These are phyloP conservation scores for Ips typographus DNA, from an alignment of 1,140 invertebrate genomes.

Conservation along the genomic window DNA sequence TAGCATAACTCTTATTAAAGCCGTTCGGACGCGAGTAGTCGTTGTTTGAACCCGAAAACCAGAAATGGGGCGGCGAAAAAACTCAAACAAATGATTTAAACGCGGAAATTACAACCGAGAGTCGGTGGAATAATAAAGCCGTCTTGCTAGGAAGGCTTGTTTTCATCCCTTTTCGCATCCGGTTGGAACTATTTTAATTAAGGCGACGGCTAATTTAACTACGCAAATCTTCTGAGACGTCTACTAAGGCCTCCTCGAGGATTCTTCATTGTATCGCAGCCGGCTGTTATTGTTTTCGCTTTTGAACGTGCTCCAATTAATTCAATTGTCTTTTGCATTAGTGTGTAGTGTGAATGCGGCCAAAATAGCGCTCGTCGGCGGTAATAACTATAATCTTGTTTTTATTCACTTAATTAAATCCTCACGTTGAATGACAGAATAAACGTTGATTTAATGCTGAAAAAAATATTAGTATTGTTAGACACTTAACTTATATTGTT, in stretches of 20 bases:
- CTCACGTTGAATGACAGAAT: too few species aligned
- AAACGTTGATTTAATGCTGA: too few species aligned
- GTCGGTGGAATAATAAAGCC: slow-evolving; percentile 17
- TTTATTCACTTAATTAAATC: too few species aligned
- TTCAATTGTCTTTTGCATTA: slow-evolving; percentile 9
- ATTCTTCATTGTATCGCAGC: slow-evolving; percentile 14
- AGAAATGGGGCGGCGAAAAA: not conserved
- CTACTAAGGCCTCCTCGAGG: slow-evolving; percentile 11
- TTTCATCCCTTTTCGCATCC: slow-evolving; percentile 25
- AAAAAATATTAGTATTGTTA: too few species aligned
- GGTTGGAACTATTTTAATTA: slow-evolving; percentile 33
- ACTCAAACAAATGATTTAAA: slow-evolving; percentile 21
- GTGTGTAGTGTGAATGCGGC: not conserved
- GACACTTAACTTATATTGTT: too few species aligned
- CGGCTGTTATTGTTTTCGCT: slow-evolving; percentile 9
- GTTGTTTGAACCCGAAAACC: too few species aligned
- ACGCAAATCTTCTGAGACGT: slow-evolving; percentile 26
- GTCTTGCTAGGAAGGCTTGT: slow-evolving; percentile 23
- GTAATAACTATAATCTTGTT: not conserved
- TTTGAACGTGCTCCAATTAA: slow-evolving; percentile 21
- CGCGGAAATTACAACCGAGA: slow-evolving; percentile 26
- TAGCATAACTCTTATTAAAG: too few species aligned
- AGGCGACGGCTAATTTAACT: slow-evolving; percentile 32
- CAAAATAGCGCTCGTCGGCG: not conserved
- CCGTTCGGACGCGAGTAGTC: too few species aligned